Base-by-base conservation (phyloP, 2,797 vertebrate species). In the Podargus strigoides region DNA sequence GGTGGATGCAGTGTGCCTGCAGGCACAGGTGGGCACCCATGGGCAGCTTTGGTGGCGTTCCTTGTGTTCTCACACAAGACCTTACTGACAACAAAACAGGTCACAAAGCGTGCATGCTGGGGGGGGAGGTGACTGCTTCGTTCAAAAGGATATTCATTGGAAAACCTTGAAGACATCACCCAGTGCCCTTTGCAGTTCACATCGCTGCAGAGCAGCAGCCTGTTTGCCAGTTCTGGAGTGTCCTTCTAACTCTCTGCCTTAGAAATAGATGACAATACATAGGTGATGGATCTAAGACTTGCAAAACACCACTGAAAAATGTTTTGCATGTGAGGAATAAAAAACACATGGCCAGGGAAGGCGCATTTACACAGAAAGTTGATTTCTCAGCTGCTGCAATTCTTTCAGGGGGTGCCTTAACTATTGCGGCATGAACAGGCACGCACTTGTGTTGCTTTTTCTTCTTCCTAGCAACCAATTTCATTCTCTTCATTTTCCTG, bases 381-480 rank as follows among this genome's bases (percentile, higher is more conserved):
- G 66, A 11, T 59, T 86, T 63, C 75, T 41, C 64, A 56, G 49
- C 59, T 63, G 76, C 74, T 69, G 19, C 0, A 4, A 47, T 46
- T 36, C 28, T 66, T 66, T 30, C 63, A 87, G 80, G 52, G 46
- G 82, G 39, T 19, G 34, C 67, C 75, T 87, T 27, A 44, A 59
- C 17, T 53, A 22, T 17, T 1, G 2, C 67, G 63, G 49, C n/a
- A 23, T 2, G 11, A 73, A 62, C 18, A 84, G 70, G 17, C 63
- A 76, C 0, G 0, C 36, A 6, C 39, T 66, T 24, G 41, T 7
- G 32, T 22, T 87, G 59, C 44, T 69, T 76, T 52, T 82, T 53
- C 34, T 91, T 89, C 59, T 69, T 67, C 73, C n/a, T 77, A 79
- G 74, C 83, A 93, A 93, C 59, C 10, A 5, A 86, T 84, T 53